A percentile compares a stretch with the other conserved stretches of the same genome.
Evolutionary conservation across 2,888 invertebrate genomes (phyloP).

Genomic region (Drosophila putrida): DNA sequence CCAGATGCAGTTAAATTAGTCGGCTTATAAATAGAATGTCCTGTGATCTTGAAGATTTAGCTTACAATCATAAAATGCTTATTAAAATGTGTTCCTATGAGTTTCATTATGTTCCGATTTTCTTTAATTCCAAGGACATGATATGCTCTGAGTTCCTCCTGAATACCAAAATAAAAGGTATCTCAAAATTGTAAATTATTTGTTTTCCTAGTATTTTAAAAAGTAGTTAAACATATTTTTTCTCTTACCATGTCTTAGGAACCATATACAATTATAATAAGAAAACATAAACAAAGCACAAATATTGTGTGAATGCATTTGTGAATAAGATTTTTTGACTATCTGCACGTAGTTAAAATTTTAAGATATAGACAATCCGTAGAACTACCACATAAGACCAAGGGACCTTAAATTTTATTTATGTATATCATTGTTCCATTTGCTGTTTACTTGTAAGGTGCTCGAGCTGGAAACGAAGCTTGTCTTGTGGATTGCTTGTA

Average conservation of each 20-base stretch:
- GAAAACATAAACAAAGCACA: too few relatives aligned
- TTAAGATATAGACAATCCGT: too few relatives aligned
- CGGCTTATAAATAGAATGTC: neutral
- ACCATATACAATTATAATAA: too few relatives aligned
- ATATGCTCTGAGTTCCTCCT: neutral
- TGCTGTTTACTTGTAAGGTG: slow-evolving; percentile 19
- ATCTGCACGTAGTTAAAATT: too few relatives aligned
- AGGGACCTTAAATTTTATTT: neutral
- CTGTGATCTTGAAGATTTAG: neutral
- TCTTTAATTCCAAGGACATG: neutral
- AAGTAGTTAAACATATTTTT: too few relatives aligned
- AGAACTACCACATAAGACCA: neutral
- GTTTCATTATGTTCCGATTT: too few relatives aligned
- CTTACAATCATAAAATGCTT: neutral
- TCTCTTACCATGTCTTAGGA: too few relatives aligned
- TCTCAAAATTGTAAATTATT: too few relatives aligned
- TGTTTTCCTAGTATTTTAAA: too few relatives aligned
- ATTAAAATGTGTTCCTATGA: neutral
- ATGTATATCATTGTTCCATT: neutral
- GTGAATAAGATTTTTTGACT: too few relatives aligned
- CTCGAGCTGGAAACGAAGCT: slow-evolving; percentile 4
- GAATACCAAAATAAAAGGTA: too few relatives aligned
- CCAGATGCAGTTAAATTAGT: neutral
- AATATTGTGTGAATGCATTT: too few relatives aligned
- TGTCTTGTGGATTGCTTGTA: neutral